Percentiles rank a stretch among this genome's conserved stretches.
Evolutionary conservation across 2,113 vertebrate species (phyloP).

Genomic region (Girardinichthys multiradiatus): DNA sequence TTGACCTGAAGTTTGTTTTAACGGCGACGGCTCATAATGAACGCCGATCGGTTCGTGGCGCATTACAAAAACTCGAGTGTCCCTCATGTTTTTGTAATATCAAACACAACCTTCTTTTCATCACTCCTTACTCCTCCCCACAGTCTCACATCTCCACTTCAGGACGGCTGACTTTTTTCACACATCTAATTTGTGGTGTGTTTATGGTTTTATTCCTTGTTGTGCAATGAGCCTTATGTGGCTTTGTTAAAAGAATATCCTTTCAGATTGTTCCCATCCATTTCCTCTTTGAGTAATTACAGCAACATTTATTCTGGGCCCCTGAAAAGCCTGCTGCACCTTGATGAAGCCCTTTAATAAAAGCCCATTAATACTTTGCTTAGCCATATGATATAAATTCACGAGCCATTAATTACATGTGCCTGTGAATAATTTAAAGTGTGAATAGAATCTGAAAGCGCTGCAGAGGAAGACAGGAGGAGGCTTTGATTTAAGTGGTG

Average conservation of each 20-base stretch:
- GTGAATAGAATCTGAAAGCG: constrained; percentile 61
- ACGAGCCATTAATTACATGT: constrained; percentile 71
- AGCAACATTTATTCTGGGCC: constrained; percentile 55
- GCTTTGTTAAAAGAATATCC: not conserved
- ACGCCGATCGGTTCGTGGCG: constrained; percentile 26
- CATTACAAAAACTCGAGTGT: constrained; percentile 50
- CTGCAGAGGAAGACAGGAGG: constrained; percentile 48
- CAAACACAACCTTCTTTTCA: constrained; percentile 52
- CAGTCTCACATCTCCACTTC: constrained; percentile 22
- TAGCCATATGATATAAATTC: constrained; percentile 67
- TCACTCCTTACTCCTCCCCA: constrained; percentile 9
- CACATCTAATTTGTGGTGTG: constrained; percentile 1
- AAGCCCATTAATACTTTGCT: constrained; percentile 69
- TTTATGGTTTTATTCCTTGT: constrained; percentile 1
- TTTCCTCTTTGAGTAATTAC: constrained; percentile 38
- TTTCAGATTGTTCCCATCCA: constrained; percentile 24
- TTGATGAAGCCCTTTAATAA: constrained; percentile 76
- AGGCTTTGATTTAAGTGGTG: constrained; percentile 43
- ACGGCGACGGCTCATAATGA: constrained; percentile 66
- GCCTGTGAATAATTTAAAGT: constrained; percentile 74
- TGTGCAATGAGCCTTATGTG: not conserved
- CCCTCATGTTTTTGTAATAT: constrained; percentile 73
- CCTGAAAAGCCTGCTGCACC: constrained; percentile 60
- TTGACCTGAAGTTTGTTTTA: constrained; percentile 76
- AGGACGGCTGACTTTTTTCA: constrained; percentile 14